Percentiles rank a stretch among this genome's conserved stretches.
phyloP scores from a whole-genome alignment of 2,797 vertebrate genomes.

The Dryobates pubescens region DNA sequence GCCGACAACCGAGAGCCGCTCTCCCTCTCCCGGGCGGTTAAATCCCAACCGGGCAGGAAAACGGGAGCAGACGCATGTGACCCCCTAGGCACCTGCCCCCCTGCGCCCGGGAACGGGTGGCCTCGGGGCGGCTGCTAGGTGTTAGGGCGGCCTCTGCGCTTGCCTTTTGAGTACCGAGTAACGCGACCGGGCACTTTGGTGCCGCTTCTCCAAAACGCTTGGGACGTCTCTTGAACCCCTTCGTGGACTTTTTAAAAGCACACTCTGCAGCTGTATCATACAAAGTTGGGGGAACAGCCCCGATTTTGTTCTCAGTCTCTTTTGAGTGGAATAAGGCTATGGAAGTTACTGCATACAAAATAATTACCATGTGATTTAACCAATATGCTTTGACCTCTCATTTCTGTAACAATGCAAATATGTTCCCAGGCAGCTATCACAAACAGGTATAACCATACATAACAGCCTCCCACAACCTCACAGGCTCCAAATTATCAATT shows the following conservation, averaged over 20 bases:
- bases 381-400: rapidly evolving
- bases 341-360: neutral
- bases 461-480: neutral
- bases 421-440: neutral
- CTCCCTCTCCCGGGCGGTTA: too few relatives aligned
- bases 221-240: neutral
- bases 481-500: rapidly evolving
- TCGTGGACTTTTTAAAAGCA: rapidly evolving
- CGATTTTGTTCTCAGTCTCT: neutral
- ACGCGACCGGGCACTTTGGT: rapidly evolving
- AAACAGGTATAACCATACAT: neutral
- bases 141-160: neutral
- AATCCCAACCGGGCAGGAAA: neutral
- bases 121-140: too few relatives aligned
- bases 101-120: too few relatives aligned
- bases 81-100: neutral
- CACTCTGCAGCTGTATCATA: rapidly evolving
- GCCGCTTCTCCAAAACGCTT: rapidly evolving
- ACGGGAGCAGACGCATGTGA: neutral
- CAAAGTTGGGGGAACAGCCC: neutral
- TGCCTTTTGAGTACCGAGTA: rapidly evolving
- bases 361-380: neutral
- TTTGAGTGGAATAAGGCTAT: neutral
- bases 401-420: neutral
- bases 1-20: neutral